These are phyloP conservation scores for Drosophila bocki DNA, from an alignment of 1,140 invertebrate genomes.

Conservation along the genomic window DNA sequence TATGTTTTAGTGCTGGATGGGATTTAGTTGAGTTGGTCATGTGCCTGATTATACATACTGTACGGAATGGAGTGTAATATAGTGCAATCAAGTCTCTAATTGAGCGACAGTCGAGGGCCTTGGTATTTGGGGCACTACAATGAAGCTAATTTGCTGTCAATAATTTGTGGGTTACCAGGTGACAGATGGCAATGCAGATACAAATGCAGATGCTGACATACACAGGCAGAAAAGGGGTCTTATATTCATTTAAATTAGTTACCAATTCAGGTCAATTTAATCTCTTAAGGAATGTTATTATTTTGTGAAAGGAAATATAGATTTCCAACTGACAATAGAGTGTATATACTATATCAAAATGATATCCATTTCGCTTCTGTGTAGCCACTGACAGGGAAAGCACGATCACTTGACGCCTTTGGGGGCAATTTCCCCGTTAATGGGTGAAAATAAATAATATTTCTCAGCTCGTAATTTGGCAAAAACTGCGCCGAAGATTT, in stretches of 20 bases:
- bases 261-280: neutral
- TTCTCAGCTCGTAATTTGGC: slow-evolving; percentile 64
- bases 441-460: slow-evolving; percentile 82
- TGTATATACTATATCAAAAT: neutral
- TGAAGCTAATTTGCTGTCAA: slow-evolving; percentile 53
- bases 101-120: slow-evolving; percentile 25
- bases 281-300: neutral
- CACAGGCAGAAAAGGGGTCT: neutral
- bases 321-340: neutral
- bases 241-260: neutral
- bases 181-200: slow-evolving; percentile 48
- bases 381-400: slow-evolving; percentile 9
- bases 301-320: neutral
- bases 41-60: slow-evolving; percentile 19
- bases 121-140: slow-evolving; percentile 47
- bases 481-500: slow-evolving; percentile 59
- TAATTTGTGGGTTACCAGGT: slow-evolving; percentile 74
- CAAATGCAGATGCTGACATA: slow-evolving; percentile 28
- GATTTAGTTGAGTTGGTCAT: slow-evolving; percentile 41
- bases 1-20: slow-evolving; percentile 27
- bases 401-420: slow-evolving; percentile 41
- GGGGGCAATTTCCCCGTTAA: slow-evolving; percentile 60
- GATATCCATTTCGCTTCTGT: neutral
- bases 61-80: slow-evolving; percentile 11
- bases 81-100: slow-evolving; percentile 48